Conservation (phyloP, 2,888 invertebrate genomes). For the Dasypolia templi region DNA sequence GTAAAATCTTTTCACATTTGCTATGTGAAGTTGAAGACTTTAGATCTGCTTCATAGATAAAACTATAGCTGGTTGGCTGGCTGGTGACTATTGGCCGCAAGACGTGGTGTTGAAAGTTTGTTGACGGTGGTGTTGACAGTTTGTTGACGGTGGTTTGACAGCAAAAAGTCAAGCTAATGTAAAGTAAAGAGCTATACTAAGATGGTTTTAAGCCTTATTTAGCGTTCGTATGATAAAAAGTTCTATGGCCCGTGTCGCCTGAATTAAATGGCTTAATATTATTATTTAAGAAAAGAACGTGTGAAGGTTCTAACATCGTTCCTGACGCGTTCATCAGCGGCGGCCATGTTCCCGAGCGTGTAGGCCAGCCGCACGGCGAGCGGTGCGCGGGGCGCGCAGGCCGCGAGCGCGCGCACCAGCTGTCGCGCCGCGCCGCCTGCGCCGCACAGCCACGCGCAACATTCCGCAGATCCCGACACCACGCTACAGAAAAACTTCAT, state of each 20-base stretch:
- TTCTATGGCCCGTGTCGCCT: background rate
- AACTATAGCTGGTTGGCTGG: background rate
- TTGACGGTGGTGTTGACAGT: too few relatives aligned
- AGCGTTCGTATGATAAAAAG: background rate
- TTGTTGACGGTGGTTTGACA: too few relatives aligned
- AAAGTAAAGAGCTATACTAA: background rate
- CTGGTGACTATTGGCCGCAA: background rate
- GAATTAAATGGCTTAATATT: background rate
- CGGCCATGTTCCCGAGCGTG: slow-evolving; percentile 96
- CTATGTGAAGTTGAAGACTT: background rate
- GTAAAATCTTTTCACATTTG: background rate
- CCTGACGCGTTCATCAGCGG: slow-evolving; percentile 93
- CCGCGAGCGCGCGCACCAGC: slow-evolving; percentile 91
- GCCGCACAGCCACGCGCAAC: slow-evolving; percentile 93
- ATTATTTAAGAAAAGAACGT: background rate
- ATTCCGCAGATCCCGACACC: slow-evolving; percentile 93
- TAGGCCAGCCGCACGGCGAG: slow-evolving; percentile 95
- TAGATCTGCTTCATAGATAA: background rate
- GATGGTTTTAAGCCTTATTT: background rate
- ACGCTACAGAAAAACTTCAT: slow-evolving; percentile 78
- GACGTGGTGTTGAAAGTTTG: too few relatives aligned
- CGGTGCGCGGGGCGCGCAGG: slow-evolving; percentile 93
- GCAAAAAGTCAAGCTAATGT: background rate
- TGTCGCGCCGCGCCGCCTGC: slow-evolving; percentile 73
- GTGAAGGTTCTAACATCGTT: slow-evolving; percentile 42